A percentile compares a stretch with the other conserved stretches of the same genome.
phyloP scores from a whole-genome alignment of 2,888 invertebrate species.

The Invenusta paracnida region DNA sequence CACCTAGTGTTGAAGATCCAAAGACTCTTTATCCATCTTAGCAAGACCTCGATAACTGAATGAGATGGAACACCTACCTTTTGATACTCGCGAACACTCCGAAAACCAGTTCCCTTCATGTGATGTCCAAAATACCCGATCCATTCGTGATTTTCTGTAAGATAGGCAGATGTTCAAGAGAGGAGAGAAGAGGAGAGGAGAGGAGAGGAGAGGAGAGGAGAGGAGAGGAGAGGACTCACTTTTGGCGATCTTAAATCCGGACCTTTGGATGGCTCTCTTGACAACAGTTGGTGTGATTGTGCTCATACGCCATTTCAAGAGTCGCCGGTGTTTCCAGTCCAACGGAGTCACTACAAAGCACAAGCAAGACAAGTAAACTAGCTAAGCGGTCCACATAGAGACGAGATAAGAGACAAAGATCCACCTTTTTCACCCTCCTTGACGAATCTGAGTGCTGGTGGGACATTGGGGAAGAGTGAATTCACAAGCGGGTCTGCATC shows the following conservation, averaged over 20 bases:
- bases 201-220: not conserved
- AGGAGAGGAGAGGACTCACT: not conserved
- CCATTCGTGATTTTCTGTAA: constrained; percentile 65
- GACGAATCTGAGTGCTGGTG: not conserved
- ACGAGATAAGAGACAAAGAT: too few relatives aligned
- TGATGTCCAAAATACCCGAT: constrained; percentile 95
- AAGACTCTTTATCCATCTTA: not conserved
- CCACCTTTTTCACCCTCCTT: not conserved
- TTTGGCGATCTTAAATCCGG: constrained; percentile 67
- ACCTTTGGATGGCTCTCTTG: constrained; percentile 75
- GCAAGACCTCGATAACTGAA: too few relatives aligned
- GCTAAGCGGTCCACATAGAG: too few relatives aligned
- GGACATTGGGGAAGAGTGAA: not conserved
- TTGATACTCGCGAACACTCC: constrained; percentile 73
- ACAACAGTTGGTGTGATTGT: constrained; percentile 89
- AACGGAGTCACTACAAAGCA: too few relatives aligned
- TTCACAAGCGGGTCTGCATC: too few relatives aligned
- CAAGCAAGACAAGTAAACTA: too few relatives aligned
- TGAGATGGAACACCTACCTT: constrained; percentile 68
- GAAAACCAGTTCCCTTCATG: constrained; percentile 84
- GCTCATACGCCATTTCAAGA: constrained; percentile 87
- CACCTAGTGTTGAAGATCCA: constrained; percentile 63
- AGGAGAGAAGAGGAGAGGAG: not conserved
- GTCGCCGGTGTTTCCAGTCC: constrained; percentile 68
- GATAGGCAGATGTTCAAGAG: not conserved